These are phyloP conservation scores for Nomada ruficornis DNA, from an alignment of 2,888 invertebrate species.

Conservation along the genomic window DNA sequence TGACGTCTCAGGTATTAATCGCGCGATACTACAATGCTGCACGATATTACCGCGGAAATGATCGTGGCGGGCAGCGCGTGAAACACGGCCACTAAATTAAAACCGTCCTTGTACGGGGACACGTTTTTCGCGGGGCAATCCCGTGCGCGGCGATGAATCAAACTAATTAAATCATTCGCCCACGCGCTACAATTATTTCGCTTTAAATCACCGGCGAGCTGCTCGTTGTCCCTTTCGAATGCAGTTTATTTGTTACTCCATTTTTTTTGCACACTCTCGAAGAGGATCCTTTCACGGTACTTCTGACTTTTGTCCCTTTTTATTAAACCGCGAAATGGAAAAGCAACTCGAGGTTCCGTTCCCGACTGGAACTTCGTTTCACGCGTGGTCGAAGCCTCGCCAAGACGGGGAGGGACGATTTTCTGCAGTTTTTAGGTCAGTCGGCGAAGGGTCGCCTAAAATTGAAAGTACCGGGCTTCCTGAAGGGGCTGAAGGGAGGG, in stretches of 20 bases:
- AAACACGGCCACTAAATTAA: slow-evolving; percentile 57
- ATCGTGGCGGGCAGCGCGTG: slow-evolving; percentile 33
- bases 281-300: too few species aligned
- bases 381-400: background rate
- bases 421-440: slow-evolving; percentile 41
- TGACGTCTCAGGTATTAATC: slow-evolving; percentile 57
- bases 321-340: too few species aligned
- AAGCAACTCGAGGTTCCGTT: too few species aligned
- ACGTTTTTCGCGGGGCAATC: slow-evolving; percentile 43
- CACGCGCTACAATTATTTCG: slow-evolving; percentile 51
- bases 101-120: slow-evolving; percentile 19
- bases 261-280: background rate
- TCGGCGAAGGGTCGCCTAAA: slow-evolving; percentile 51
- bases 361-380: too few species aligned
- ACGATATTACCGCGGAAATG: slow-evolving; percentile 39
- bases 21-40: slow-evolving; percentile 54
- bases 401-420: background rate
- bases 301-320: too few species aligned
- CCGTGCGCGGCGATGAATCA: slow-evolving; percentile 47
- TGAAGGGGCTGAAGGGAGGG: slow-evolving; percentile 52
- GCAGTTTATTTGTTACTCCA: background rate
- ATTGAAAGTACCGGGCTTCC: slow-evolving; percentile 51
- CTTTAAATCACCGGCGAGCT: slow-evolving; percentile 19
- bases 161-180: slow-evolving; percentile 60
- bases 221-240: background rate